Evolutionary conservation across 2,888 invertebrate genomes (phyloP).

Genomic region (Megamerina dolium): DNA sequence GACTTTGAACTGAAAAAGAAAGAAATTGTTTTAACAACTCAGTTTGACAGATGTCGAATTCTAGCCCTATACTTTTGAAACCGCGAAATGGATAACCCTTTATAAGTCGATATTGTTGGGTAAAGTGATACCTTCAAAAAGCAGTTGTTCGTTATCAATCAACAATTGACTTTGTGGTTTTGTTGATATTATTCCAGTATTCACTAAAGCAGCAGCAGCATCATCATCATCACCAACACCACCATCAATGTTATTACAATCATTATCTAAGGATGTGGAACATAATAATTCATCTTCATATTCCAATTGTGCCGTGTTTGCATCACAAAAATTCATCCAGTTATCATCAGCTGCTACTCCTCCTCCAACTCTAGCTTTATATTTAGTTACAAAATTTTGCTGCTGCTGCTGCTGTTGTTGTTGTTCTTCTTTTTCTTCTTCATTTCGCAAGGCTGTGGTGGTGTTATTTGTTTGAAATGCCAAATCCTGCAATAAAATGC

Average conservation of each 20-base stretch:
- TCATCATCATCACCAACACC: background rate
- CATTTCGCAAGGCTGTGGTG: too few species aligned
- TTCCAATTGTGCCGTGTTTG: slow-evolving; percentile 30
- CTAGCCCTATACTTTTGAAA: too few species aligned
- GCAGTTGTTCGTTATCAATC: slow-evolving; percentile 39
- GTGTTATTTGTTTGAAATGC: background rate
- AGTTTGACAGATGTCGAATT: too few species aligned
- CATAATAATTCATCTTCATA: slow-evolving; percentile 33
- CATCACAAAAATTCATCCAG: slow-evolving; percentile 13
- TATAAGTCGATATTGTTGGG: background rate
- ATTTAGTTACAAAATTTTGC: too few species aligned
- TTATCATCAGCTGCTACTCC: too few species aligned
- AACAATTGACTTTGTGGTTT: slow-evolving; percentile 8
- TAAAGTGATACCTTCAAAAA: slow-evolving; percentile 43
- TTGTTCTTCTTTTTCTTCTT: too few species aligned
- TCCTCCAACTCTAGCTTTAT: slow-evolving; percentile 4
- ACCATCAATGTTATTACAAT: background rate
- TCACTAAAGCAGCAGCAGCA: background rate
- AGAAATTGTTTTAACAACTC: too few species aligned
- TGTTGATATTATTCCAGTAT: background rate
- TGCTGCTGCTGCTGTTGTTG: too few species aligned
- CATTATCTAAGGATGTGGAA: slow-evolving; percentile 6
- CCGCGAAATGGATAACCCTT: background rate
- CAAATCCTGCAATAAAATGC: background rate
- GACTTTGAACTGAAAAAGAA: too few species aligned